These are phyloP conservation scores for Temnothorax nylanderi DNA, from an alignment of 1,140 invertebrate genomes.

Conservation along the genomic window DNA sequence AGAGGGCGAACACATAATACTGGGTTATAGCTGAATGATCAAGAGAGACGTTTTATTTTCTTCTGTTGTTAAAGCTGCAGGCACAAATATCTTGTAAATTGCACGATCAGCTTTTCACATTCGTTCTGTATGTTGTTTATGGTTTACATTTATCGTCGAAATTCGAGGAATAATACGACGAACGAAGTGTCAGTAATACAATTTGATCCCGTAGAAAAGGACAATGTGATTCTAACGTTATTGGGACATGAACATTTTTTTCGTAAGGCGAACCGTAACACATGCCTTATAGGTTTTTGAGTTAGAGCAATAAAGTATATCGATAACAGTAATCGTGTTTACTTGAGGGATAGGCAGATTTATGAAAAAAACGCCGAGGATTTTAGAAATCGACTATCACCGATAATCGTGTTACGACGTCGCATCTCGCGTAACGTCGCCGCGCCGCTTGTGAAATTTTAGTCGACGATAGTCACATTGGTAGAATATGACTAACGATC, in stretches of 20 bases:
- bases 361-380: background rate
- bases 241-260: constrained; percentile 18
- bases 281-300: constrained; percentile 34
- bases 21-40: constrained; percentile 14
- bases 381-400: background rate
- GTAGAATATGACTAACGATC: constrained; percentile 6
- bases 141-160: constrained; percentile 2
- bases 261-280: constrained; percentile 45
- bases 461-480: constrained; percentile 25
- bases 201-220: constrained; percentile 22
- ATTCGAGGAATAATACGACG: constrained; percentile 10
- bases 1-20: constrained; percentile 1
- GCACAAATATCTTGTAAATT: constrained; percentile 42
- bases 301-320: constrained; percentile 35
- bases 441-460: constrained; percentile 46
- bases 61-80: constrained; percentile 1
- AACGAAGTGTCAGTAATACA: constrained; percentile 8
- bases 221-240: constrained; percentile 4
- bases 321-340: constrained; percentile 24
- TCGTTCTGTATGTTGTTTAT: constrained; percentile 11
- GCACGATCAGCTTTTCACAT: constrained; percentile 5
- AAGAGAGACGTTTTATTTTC: constrained; percentile 13
- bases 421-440: constrained; percentile 1
- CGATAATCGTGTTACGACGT: background rate
- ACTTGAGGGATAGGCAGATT: constrained; percentile 26